Conservation (phyloP, 2,113 vertebrate genomes). For the Bothrops jararaca region DNA sequence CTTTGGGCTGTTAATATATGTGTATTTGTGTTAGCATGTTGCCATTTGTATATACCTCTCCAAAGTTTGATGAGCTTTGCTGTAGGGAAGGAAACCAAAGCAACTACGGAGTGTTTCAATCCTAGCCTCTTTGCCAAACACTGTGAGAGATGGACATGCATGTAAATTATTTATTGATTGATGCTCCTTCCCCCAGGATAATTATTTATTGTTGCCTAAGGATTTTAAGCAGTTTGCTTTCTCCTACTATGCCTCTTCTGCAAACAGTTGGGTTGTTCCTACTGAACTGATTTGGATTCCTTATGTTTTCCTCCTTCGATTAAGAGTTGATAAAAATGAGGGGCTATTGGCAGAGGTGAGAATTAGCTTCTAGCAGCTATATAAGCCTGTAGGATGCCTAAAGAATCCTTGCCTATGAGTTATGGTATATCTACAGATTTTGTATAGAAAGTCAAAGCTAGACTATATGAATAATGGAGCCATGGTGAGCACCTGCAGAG, state of each 20-base stretch:
- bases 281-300: not conserved
- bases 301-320: too few species aligned
- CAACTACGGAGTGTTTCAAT: not conserved
- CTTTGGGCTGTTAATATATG: not conserved
- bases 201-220: constrained; percentile 47
- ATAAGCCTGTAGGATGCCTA: not conserved
- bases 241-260: too few species aligned
- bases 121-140: constrained; percentile 33
- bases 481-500: not conserved
- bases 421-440: not conserved
- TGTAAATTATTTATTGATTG: not conserved
- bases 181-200: not conserved
- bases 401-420: not conserved
- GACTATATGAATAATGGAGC: not conserved
- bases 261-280: not conserved
- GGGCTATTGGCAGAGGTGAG: not conserved
- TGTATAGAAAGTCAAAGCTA: not conserved
- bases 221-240: constrained; percentile 1
- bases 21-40: not conserved
- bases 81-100: constrained; percentile 17
- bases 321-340: not conserved
- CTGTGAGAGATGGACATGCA: not conserved
- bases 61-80: not conserved
- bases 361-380: not conserved
- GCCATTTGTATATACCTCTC: not conserved